Evolutionary conservation across 1,140 invertebrate species (phyloP).

Genomic region (Glomeris maerens): DNA sequence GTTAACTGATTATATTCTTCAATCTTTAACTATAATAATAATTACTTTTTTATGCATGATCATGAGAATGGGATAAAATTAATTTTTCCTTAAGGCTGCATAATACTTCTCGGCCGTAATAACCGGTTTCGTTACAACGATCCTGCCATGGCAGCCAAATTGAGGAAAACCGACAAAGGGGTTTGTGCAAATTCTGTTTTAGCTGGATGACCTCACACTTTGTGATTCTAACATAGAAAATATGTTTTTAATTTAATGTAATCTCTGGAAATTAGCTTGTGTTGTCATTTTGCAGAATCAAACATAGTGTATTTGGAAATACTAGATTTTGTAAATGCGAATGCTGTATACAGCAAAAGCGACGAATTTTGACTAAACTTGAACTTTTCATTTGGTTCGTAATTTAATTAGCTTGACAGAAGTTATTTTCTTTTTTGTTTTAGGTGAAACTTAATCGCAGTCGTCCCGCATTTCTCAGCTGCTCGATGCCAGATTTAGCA

Average conservation of each 20-base stretch:
- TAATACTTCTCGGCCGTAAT: conserved; percentile 68
- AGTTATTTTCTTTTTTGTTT: conserved; percentile 5
- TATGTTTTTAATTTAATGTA: conserved; percentile 1
- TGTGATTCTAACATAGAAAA: conserved; percentile 16
- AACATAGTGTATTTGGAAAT: too few relatives aligned
- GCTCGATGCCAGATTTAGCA: conserved; percentile 67
- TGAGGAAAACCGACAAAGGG: conserved; percentile 50
- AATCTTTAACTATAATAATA: conserved; percentile 21
- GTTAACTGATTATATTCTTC: too few relatives aligned
- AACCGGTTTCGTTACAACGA: conserved; percentile 91
- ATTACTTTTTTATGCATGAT: background rate
- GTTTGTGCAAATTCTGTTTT: conserved; percentile 12
- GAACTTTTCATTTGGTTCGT: background rate
- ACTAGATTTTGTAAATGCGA: background rate
- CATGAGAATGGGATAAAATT: conserved; percentile 1
- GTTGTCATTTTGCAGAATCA: too few relatives aligned
- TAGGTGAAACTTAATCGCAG: conserved; percentile 50
- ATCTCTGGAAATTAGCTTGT: too few relatives aligned
- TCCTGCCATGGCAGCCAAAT: conserved; percentile 71
- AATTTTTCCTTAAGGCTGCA: conserved; percentile 42
- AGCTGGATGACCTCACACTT: conserved; percentile 2
- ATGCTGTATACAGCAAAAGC: background rate
- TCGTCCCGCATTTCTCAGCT: conserved; percentile 64
- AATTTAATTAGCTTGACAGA: background rate
- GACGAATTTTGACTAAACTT: conserved; percentile 7